Evolutionary conservation across 2,113 vertebrate species (phyloP).

Genomic region (Choloepus hoffmanni): DNA sequence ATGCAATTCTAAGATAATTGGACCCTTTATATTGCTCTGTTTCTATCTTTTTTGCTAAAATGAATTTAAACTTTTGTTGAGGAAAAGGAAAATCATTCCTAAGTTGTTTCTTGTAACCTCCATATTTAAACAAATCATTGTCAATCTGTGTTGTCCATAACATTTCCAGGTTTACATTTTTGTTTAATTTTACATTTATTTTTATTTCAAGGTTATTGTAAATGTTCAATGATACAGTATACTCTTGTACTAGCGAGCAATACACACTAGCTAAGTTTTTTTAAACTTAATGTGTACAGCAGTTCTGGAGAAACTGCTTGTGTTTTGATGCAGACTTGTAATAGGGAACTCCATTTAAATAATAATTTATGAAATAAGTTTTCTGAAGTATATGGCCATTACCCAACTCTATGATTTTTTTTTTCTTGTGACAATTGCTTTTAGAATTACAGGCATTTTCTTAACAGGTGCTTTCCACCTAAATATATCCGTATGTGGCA

Average conservation of each 20-base stretch:
- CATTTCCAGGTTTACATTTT: no score
- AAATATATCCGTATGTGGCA: not conserved
- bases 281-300: not conserved
- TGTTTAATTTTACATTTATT: not conserved
- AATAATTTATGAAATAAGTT: not conserved
- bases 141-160: not conserved
- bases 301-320: not conserved
- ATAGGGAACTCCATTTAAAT: not conserved
- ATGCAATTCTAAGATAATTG: not conserved
- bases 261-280: not conserved
- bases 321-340: not conserved
- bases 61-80: not conserved
- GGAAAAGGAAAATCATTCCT: not conserved
- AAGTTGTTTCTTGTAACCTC: not conserved
- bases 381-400: not conserved
- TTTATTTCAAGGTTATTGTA: not conserved
- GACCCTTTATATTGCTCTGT: not conserved
- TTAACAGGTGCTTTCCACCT: not conserved
- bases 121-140: not conserved
- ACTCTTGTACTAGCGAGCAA: fast-evolving
- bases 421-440: not conserved
- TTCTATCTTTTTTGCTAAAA: not conserved
- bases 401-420: not conserved
- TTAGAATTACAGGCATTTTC: not conserved
- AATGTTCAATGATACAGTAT: not conserved